Conservation (phyloP, 2,888 invertebrate genomes). For the Zootermopsis nevadensis region DNA sequence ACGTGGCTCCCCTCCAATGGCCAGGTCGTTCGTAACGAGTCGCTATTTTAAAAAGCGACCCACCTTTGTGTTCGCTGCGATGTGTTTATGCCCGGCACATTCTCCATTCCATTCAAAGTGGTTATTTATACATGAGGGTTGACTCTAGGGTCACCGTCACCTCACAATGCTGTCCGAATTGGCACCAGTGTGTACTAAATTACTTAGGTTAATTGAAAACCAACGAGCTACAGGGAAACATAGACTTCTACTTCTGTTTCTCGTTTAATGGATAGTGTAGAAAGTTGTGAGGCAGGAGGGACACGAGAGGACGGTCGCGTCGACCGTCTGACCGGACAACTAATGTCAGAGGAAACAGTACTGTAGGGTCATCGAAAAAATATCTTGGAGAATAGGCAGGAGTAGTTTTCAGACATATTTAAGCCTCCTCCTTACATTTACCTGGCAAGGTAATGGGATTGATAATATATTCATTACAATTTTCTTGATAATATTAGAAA, state of each 20-base stretch:
- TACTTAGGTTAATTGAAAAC: constrained; percentile 27
- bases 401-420: background rate
- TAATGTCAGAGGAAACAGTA: background rate
- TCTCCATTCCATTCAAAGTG: background rate
- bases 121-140: constrained; percentile 1
- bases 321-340: background rate
- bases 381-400: background rate
- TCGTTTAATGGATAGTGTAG: background rate
- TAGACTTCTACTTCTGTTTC: constrained; percentile 12
- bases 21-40: background rate
- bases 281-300: background rate
- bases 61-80: constrained; percentile 10
- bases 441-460: too few species aligned
- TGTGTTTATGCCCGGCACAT: background rate
- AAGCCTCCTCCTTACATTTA: too few species aligned
- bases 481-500: too few species aligned
- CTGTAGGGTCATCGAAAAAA: background rate
- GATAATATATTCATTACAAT: too few species aligned
- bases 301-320: background rate
- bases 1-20: background rate
- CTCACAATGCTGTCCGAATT: constrained; percentile 23
- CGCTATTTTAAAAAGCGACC: background rate
- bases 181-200: background rate
- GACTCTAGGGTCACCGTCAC: background rate
- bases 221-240: background rate